Base-by-base conservation (phyloP, 2,797 vertebrate species). In the Benthosema pterotum region DNA sequence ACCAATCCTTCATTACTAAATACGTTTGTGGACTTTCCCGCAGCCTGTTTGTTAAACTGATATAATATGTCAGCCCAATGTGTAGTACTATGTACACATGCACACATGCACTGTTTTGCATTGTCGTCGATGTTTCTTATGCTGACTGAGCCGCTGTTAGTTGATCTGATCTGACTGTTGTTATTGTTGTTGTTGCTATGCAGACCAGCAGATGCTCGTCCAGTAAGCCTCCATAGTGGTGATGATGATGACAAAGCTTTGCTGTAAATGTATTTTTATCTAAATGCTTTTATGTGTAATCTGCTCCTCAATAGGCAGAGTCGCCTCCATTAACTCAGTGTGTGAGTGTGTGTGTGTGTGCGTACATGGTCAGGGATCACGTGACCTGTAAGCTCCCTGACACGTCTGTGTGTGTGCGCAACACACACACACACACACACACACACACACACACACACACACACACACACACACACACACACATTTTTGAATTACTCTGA, bases 91-190 rank as follows among this genome's bases (percentile, higher is more conserved):
- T 25, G 22, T 25, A 25, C 22, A 25, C n/a, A 32, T 7, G 28
- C 3, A 25, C 28, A 32, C 28, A 32, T 38, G 32, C 32, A 38
- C 32, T 38, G 7, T 11, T 38, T n/a, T 11, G 32, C 45, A 13
- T 46, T 13, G 51, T 58, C 11, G 60, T 52, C 65, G 49, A 60
- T 57, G 58, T 48, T 60, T 50, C 17, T 78, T 52, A 76, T 66
- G 76, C 70, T 84, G 60, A 56, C 68, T 45, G 16, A 68, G 69
- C 64, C 32, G 8, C 32, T 38, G 32, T 63, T 59, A 55, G 65
- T 55, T 49, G 67, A 85, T 71, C 73, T 52, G 61, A 82, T 73
- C 62, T 6, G 85, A 86, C 83, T 85, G 84, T 84, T 72, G 63
- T 55, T 58, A 63, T 15, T 82, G 67, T 25, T 69, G 58, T 47